Percentiles rank a stretch among this genome's conserved stretches.
Evolutionary conservation across 1,140 invertebrate genomes (phyloP).

Genomic region (Triops longicaudatus): DNA sequence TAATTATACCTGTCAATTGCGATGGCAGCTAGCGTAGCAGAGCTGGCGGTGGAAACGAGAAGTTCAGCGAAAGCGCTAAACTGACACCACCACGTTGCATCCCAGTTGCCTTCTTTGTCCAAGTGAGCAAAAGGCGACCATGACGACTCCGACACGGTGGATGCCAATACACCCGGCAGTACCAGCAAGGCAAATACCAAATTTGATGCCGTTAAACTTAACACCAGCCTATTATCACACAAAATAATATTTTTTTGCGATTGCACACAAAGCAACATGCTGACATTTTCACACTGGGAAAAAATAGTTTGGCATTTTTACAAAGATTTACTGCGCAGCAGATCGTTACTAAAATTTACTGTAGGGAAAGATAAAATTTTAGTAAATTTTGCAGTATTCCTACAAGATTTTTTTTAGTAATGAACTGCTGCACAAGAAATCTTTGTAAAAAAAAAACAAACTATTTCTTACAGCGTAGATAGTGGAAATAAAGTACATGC

Average conservation of each 20-base stretch:
- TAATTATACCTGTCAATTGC: slow-evolving; percentile 29
- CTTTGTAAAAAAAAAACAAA: too few relatives aligned
- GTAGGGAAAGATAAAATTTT: too few relatives aligned
- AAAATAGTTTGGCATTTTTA: too few relatives aligned
- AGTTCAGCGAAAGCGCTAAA: slow-evolving; percentile 20
- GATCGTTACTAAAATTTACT: too few relatives aligned
- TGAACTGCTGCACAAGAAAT: too few relatives aligned
- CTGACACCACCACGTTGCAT: slow-evolving; percentile 16
- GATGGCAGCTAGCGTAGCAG: slow-evolving; percentile 29
- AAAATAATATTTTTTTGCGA: background rate
- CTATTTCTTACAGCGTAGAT: too few relatives aligned
- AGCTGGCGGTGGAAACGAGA: slow-evolving; percentile 26
- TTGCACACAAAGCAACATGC: background rate
- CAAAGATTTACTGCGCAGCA: too few relatives aligned
- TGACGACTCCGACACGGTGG: slow-evolving; percentile 27
- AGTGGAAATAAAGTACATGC: too few relatives aligned
- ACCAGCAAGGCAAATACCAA: slow-evolving; percentile 26
- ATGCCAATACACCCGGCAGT: slow-evolving; percentile 29
- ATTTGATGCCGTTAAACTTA: slow-evolving; percentile 31
- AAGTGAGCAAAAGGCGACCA: slow-evolving; percentile 2
- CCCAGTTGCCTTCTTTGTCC: background rate
- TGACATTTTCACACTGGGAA: too few relatives aligned
- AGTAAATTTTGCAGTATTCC: too few relatives aligned
- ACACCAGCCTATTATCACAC: slow-evolving; percentile 29
- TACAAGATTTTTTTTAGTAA: too few relatives aligned